A percentile compares a stretch with the other conserved stretches of the same genome.
Evolutionary conservation across 2,113 vertebrate species (phyloP).

Genomic region (Mesoclemmys tuberculata): DNA sequence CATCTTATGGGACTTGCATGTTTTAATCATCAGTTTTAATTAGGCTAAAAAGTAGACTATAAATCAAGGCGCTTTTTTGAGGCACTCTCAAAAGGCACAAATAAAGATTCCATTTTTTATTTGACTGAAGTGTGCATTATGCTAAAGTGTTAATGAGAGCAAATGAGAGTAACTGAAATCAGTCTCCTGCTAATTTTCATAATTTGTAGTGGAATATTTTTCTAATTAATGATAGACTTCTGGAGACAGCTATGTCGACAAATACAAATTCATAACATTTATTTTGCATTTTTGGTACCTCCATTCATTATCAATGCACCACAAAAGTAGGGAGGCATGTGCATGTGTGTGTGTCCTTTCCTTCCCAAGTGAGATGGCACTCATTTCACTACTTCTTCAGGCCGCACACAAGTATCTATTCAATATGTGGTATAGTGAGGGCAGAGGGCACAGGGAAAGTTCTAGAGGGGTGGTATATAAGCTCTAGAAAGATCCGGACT

Average conservation of each 20-base stretch:
- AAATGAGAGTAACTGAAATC: slow-evolving; percentile 50
- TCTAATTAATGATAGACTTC: slow-evolving; percentile 64
- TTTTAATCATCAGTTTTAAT: slow-evolving; percentile 75
- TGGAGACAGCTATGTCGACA: slow-evolving; percentile 45
- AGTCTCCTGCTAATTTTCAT: slow-evolving; percentile 52
- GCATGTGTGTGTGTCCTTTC: not conserved
- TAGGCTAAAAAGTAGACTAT: slow-evolving; percentile 58
- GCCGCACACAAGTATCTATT: not conserved
- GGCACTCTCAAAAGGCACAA: slow-evolving; percentile 51
- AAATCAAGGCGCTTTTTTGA: slow-evolving; percentile 63
- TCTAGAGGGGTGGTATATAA: too few relatives aligned
- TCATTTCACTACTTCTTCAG: accelerated
- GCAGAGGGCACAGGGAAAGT: too few relatives aligned
- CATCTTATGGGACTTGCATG: slow-evolving; percentile 50
- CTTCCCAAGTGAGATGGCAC: not conserved
- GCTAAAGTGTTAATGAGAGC: slow-evolving; percentile 50
- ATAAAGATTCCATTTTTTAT: slow-evolving; percentile 45
- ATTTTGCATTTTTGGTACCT: not conserved
- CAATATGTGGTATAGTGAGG: too few relatives aligned
- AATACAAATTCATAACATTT: not conserved
- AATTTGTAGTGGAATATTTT: slow-evolving; percentile 56
- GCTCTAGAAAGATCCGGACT: too few relatives aligned
- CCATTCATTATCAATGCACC: not conserved
- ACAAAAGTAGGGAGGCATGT: not conserved
- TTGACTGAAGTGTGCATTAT: slow-evolving; percentile 50